Evolutionary conservation across 2,113 vertebrate genomes (phyloP), one percentile per base, ranked within the genome.

Genomic region (Silurus glanis): DNA sequence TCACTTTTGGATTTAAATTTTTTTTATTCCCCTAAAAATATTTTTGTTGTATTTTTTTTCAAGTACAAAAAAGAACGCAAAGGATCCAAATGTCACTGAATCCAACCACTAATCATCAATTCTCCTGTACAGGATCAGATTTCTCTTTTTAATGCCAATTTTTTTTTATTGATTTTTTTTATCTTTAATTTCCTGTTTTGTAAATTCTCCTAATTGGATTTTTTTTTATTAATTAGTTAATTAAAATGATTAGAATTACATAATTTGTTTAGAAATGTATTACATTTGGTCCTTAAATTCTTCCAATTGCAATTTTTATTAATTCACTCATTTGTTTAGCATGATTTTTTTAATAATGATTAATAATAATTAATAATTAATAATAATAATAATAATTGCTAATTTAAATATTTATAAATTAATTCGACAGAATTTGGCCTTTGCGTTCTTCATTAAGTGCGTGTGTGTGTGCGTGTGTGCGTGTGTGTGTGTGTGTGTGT

Each of bases 1-100:
- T 94, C 94, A 94, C 95, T 94, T 94, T 64, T 37, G 37, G 37
- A 37, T 37, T 37, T 4, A 16, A 6, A 75, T 91, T 93, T 83
- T 92, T 93, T 95, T 95, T 94, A 71, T 86, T 5, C 76, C 83
- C 76, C n/a, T 37, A 1, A 51, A 67, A 69, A 56, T 71, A 13
- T 1, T 37, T 10, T 12, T 80, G 2, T 37, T 37, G 37, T 37
- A 37, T 72, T 53, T 74, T 74, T 55, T 51, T 55, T 78, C 16
- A 23, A 78, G 25, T 58, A 79, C 14, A 59, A 59, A 47, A 47
- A 81, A 83, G 45, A 86, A 87, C 74, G 75, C 55, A 74, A 83
- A 81, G 84, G 78, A 75, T 51, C 25, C 61, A 56, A 84, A 56
- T 69, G 45, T 71, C 61, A 23, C 21, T 21, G 28, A 67, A 4